These are phyloP conservation scores for Triplophysa rosa DNA, from an alignment of 2,113 vertebrate species.

Conservation along the genomic window DNA sequence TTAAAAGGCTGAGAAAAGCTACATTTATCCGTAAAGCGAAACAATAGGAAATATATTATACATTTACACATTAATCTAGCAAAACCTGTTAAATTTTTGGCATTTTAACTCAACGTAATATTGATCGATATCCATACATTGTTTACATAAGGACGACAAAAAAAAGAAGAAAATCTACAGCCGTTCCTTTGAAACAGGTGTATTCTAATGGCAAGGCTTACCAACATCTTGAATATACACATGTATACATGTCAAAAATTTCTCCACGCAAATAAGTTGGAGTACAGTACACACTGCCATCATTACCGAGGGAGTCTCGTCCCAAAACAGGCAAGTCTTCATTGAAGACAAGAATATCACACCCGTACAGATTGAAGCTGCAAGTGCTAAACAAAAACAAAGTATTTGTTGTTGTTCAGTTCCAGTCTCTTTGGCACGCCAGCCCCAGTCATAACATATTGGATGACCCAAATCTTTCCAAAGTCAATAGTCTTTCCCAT, in stretches of 20 bases:
- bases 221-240: constrained; percentile 65
- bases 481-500: constrained; percentile 53
- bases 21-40: constrained; percentile 67
- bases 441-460: constrained; percentile 55
- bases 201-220: constrained; percentile 64
- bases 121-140: constrained; percentile 63
- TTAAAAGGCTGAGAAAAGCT: constrained; percentile 62
- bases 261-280: constrained; percentile 80
- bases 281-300: constrained; percentile 69
- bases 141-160: constrained; percentile 67
- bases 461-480: constrained; percentile 41
- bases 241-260: constrained; percentile 77
- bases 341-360: constrained; percentile 85
- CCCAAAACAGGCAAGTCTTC: constrained; percentile 83
- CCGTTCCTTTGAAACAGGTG: constrained; percentile 67
- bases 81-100: constrained; percentile 74
- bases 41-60: constrained; percentile 72
- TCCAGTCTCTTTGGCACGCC: constrained; percentile 72
- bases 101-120: constrained; percentile 71
- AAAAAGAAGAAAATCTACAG: constrained; percentile 70
- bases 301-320: constrained; percentile 58
- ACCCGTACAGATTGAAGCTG: constrained; percentile 63
- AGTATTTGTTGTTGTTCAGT: constrained; percentile 62
- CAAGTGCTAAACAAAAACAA: constrained; percentile 61
- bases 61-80: constrained; percentile 65